Percentiles rank a stretch among this genome's conserved stretches.
Conservation (phyloP, 2,888 invertebrate species). For the Ennomos erosarius region DNA sequence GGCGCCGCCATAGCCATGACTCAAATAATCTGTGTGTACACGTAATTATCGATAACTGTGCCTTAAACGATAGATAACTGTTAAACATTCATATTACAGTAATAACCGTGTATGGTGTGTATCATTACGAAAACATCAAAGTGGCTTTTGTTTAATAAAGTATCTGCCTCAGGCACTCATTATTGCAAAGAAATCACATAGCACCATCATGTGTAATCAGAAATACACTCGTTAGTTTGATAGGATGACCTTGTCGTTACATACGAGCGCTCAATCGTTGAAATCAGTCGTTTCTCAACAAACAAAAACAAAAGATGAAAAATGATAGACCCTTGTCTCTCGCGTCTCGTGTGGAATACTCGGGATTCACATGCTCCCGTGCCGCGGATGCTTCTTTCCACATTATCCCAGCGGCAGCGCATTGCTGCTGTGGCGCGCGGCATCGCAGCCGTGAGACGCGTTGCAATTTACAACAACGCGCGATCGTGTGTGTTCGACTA, state of each 20-base stretch:
- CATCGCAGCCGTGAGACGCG: slow-evolving; percentile 13
- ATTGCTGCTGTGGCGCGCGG: slow-evolving; percentile 4
- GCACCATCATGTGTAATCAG: background rate
- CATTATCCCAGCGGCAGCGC: slow-evolving; percentile 20
- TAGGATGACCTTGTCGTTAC: background rate
- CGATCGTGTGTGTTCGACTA: slow-evolving; percentile 7
- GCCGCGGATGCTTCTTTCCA: slow-evolving; percentile 34
- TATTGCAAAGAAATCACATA: background rate
- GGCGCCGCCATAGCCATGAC: slow-evolving; percentile 24
- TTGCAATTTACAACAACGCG: slow-evolving; percentile 7
- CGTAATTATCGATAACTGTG: slow-evolving; percentile 35
- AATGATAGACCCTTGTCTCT: slow-evolving; percentile 1
- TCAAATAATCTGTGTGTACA: slow-evolving; percentile 23
- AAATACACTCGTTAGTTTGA: background rate
- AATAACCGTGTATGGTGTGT: too few species aligned
- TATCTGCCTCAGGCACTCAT: background rate
- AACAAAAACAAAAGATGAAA: slow-evolving; percentile 10
- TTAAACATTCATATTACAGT: slow-evolving; percentile 3
- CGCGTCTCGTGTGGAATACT: background rate
- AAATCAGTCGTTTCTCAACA: slow-evolving; percentile 2
- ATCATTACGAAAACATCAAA: too few species aligned
- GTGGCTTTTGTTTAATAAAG: too few species aligned
- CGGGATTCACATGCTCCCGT: slow-evolving; percentile 11
- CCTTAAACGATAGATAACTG: slow-evolving; percentile 19
- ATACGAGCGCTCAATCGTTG: too few species aligned